Percentiles rank a stretch among this genome's conserved stretches.
phyloP scores from a whole-genome alignment of 2,888 invertebrate species.

The Macaria liturata region DNA sequence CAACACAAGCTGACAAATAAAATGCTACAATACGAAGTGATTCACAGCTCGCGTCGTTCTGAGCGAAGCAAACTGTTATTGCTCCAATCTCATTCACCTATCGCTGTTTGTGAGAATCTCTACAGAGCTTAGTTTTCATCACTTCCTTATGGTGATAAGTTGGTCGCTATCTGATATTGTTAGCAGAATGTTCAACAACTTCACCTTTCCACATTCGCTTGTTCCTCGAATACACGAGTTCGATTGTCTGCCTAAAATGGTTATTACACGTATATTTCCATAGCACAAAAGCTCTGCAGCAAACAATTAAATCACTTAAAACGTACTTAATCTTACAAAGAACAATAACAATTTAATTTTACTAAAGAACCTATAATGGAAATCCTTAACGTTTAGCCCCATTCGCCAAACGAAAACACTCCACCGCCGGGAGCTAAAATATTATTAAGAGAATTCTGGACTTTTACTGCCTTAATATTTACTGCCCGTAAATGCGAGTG shows the following conservation, averaged over 20 bases:
- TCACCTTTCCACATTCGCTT: no score
- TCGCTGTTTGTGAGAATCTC: no score
- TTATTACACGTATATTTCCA: no score
- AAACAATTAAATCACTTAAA: conserved; percentile 14
- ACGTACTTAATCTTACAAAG: conserved; percentile 11
- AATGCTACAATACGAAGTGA: background rate
- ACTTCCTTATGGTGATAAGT: no score
- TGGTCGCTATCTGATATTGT: no score
- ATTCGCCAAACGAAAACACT: conserved; percentile 31
- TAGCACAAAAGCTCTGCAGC: background rate
- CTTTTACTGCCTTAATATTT: conserved; percentile 67
- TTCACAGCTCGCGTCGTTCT: background rate
- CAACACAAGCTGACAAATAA: conserved; percentile 1
- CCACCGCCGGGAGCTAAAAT: conserved; percentile 49
- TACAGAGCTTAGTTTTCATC: no score
- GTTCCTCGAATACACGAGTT: no score
- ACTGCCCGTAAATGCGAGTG: conserved; percentile 70
- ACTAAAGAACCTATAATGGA: conserved; percentile 22
- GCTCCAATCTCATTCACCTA: background rate
- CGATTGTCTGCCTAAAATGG: no score
- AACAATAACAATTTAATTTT: conserved; percentile 23
- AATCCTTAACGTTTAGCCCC: conserved; percentile 28
- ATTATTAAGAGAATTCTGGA: conserved; percentile 61
- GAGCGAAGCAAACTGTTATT: background rate
- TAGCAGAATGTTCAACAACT: no score